Evolutionary conservation across 2,888 invertebrate species (phyloP), one percentile per base, ranked within the genome.

Genomic region (Cactoblastis cactorum): DNA sequence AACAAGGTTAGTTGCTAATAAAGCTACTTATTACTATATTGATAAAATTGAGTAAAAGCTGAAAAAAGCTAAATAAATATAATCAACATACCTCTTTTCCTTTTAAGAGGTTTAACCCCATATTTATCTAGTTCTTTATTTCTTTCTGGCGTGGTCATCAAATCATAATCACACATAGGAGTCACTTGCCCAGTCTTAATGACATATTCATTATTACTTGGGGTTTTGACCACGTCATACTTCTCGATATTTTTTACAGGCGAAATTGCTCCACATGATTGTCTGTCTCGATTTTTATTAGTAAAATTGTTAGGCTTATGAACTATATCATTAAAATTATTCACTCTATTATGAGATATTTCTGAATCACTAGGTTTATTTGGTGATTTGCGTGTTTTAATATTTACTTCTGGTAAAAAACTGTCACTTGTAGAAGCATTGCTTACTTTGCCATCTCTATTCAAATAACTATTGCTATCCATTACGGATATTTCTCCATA

Each of bases 71-170:
- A n/a, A 2, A 17, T 17, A 28, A 4, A 45, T 48, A 33, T 41
- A 9, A 33, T 12, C 24, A 14, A 18, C 60, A 72, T 62, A 90
- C 90, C 90, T 83, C 92, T 83, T 77, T 91, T 91, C 50, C 93
- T 84, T 71, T 93, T 94, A 15, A 94, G 80, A 1, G 92, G 92
- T 68, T 93, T 94, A 4, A 94, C 77, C 1, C 94, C 94, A 79
- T 90, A 92, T 69, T 92, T 92, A 55, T 92, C 88, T 4, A 94
- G 72, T 66, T 92, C 91, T 53, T 78, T 81, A 53, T 90, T 80
- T 28, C 92, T 79, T 59, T 90, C 87, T 0, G 92, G 90, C 17
- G 93, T 91, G 28, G 87, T 71, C 90, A 94, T 91, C 4, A 72
- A 65, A 15, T 82, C 81, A 64, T 91, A 94, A 67, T 93, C 83